phyloP scores from a whole-genome alignment of 2,888 invertebrate genomes.

The Eupeodes latifasciatus region DNA sequence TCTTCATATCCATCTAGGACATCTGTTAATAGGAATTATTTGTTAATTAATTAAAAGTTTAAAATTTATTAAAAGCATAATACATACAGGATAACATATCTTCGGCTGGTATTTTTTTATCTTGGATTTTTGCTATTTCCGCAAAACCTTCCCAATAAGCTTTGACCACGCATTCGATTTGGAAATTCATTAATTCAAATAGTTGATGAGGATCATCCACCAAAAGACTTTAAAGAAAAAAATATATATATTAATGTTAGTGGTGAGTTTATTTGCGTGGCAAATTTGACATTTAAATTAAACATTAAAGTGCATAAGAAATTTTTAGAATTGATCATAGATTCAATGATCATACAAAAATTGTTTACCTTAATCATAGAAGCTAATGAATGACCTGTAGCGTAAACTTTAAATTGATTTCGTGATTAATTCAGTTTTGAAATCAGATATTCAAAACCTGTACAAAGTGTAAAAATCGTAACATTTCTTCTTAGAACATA shows the following conservation, averaged over 20 bases:
- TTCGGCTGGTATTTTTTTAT: slow-evolving; percentile 83
- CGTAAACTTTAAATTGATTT: too few species aligned
- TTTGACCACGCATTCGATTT: slow-evolving; percentile 88
- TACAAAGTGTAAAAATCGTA: too few species aligned
- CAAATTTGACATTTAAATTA: too few species aligned
- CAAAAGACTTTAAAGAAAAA: slow-evolving; percentile 83
- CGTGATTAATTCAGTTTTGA: too few species aligned
- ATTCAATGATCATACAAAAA: too few species aligned
- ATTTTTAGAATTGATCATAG: too few species aligned
- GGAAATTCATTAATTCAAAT: slow-evolving; percentile 87
- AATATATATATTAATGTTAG: background rate
- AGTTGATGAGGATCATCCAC: slow-evolving; percentile 87
- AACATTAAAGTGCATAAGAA: too few species aligned
- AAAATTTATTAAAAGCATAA: background rate
- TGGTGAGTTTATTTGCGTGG: too few species aligned
- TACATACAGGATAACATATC: slow-evolving; percentile 82
- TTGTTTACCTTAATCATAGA: too few species aligned
- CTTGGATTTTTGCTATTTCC: slow-evolving; percentile 82
- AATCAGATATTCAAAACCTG: too few species aligned
- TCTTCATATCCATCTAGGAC: slow-evolving; percentile 88
- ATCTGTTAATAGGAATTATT: slow-evolving; percentile 81
- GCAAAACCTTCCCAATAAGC: slow-evolving; percentile 85
- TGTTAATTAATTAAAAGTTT: background rate
- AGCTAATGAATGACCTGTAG: too few species aligned
- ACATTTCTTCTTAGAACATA: too few species aligned